Evolutionary conservation across 2,888 invertebrate species (phyloP).

Genomic region (Harpagoxenus sublaevis): DNA sequence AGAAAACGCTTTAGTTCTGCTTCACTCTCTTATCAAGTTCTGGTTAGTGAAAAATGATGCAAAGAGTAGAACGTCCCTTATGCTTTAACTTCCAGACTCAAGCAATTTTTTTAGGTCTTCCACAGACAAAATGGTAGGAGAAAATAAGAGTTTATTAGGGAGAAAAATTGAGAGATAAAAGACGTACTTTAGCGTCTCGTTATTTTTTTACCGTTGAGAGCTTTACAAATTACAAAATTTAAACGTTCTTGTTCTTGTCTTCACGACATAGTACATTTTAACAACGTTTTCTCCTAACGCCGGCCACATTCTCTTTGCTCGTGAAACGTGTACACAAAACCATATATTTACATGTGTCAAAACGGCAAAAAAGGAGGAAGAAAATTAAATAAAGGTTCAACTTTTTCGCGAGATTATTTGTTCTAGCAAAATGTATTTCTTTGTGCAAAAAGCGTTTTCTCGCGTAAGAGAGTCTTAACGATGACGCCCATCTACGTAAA

Average conservation of each 20-base stretch:
- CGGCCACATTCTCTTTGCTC: not conserved
- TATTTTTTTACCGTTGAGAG: conserved; percentile 9
- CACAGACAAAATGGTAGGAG: not conserved
- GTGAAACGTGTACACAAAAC: not conserved
- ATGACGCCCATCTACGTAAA: not conserved
- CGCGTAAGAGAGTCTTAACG: conserved; percentile 3
- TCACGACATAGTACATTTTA: not conserved
- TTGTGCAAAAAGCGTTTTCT: not conserved
- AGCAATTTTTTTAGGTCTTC: conserved; percentile 11
- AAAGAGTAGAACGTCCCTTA: not conserved
- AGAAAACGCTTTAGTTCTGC: not conserved
- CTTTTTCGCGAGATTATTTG: not conserved
- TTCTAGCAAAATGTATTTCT: not conserved
- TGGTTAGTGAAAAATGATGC: conserved; percentile 10
- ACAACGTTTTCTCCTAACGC: not conserved
- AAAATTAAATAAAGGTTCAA: not conserved
- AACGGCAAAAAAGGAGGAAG: not conserved
- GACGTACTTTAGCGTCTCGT: not conserved
- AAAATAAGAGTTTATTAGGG: not conserved
- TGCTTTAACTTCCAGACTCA: not conserved
- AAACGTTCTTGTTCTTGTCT: conserved; percentile 1
- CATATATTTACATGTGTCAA: not conserved
- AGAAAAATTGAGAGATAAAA: conserved; percentile 4
- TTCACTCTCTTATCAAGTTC: conserved; percentile 6
- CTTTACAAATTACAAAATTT: not conserved